Conservation (phyloP, 2,888 invertebrate species). For the Dryocosmus kuriphilus region DNA sequence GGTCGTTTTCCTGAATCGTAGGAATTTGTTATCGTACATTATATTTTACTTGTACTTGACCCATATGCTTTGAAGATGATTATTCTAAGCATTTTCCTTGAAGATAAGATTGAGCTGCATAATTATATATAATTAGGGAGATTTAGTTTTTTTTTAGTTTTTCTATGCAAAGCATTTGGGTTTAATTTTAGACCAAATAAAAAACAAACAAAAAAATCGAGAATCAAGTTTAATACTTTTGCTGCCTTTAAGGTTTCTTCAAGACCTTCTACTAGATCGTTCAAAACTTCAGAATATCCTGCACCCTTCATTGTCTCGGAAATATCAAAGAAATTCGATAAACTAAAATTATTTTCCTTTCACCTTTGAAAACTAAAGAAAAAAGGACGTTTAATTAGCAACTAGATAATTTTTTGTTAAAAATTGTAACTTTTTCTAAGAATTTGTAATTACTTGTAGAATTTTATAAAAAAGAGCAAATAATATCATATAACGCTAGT, state of each 20-base stretch:
- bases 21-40: constrained; percentile 14
- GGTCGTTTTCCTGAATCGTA: constrained; percentile 49
- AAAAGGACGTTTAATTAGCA: too few species aligned
- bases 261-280: constrained; percentile 51
- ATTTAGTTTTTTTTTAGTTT: not conserved
- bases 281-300: not conserved
- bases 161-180: not conserved
- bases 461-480: too few species aligned
- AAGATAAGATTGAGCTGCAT: not conserved
- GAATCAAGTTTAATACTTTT: constrained; percentile 46
- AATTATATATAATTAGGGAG: not conserved
- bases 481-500: too few species aligned
- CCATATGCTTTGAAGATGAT: not conserved
- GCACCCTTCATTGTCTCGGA: constrained; percentile 17
- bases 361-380: too few species aligned
- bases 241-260: constrained; percentile 52
- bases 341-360: not conserved
- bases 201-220: not conserved
- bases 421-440: too few species aligned
- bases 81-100: not conserved
- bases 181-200: not conserved
- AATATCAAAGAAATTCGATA: not conserved
- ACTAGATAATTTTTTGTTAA: too few species aligned
- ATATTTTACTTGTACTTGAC: constrained; percentile 7
- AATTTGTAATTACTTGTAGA: too few species aligned